Base-by-base conservation (phyloP, 2,888 invertebrate genomes). In the Petrophora chlorosata region DNA sequence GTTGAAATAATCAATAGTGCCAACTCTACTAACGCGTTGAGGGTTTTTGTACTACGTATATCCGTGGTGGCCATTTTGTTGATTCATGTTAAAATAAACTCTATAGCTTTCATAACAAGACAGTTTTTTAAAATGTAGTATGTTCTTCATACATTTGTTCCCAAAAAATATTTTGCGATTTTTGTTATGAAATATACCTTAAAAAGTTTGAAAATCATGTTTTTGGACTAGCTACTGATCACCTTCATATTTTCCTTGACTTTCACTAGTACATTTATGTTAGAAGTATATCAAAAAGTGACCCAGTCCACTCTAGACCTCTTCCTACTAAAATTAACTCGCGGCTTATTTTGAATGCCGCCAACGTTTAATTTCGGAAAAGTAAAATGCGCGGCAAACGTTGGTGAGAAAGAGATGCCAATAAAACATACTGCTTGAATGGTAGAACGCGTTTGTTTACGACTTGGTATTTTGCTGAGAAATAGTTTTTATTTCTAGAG, bases 281-380 rank as follows among this genome's bases (percentile, higher is more conserved):
- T 79, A 88, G 70, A 87, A 90, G 88, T 88, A 87, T 74, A 82
- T 90, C 89, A 90, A 89, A 86, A 87, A 79, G 76, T 81, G 71
- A 77, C 77, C 77, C 76, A 81, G 75, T 84, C 79, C 76, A 75
- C 76, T 81, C 74, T 76, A 82, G 80, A 82, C 73, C 76, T 79
- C 76, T 72, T 82, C 73, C 77, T 82, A 83, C 69, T 77, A 81
- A 88, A 88, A 81, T 82, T 73, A 72, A 79, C 76, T 86, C 87
- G 87, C 89, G 89, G 85, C 82, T 68, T 77, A 83, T 82, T 89
- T 89, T 78, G 79, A 90, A 88, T 85, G 79, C 87, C 85, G 88
- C 86, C 87, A 87, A 87, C 88, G 85, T 87, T 61, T 80, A 73
- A 73, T 74, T 85, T 82, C 74, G 77, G 85, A 84, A 86, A 76